These are phyloP conservation scores for Fabriciana adippe DNA, from an alignment of 2,888 invertebrate species.

Conservation along the genomic window DNA sequence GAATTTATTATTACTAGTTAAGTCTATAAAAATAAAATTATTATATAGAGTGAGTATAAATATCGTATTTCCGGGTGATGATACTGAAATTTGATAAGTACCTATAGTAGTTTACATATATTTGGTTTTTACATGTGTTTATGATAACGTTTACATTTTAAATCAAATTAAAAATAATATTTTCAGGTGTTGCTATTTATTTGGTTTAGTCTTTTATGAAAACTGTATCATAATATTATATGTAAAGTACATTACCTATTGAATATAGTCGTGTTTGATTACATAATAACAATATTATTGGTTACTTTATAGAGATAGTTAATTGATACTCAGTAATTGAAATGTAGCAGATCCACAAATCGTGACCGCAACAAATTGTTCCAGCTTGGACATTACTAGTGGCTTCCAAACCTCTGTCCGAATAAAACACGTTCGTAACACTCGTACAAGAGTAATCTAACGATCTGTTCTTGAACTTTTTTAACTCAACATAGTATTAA, in stretches of 20 bases:
- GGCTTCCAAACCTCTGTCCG: neutral
- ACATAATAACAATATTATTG: neutral
- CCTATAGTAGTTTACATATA: too few species aligned
- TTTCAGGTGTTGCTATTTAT: too few species aligned
- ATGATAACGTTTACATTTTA: too few species aligned
- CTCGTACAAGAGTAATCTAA: neutral
- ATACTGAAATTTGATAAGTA: too few species aligned
- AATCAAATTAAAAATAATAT: too few species aligned
- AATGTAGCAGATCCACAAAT: constrained; percentile 15
- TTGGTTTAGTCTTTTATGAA: too few species aligned
- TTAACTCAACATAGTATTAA: neutral
- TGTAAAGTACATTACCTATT: neutral
- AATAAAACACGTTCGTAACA: neutral
- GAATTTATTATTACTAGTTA: too few species aligned
- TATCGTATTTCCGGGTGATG: too few species aligned
- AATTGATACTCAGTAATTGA: constrained; percentile 7
- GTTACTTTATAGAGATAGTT: constrained; percentile 5
- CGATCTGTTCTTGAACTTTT: neutral
- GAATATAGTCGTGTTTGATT: neutral
- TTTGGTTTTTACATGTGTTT: too few species aligned
- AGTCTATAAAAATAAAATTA: too few species aligned
- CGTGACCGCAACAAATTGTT: constrained; percentile 25
- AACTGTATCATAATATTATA: too few species aligned
- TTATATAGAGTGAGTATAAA: too few species aligned
- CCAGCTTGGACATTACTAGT: constrained; percentile 5